Percentiles rank a stretch among this genome's conserved stretches.
phyloP scores from a whole-genome alignment of 2,113 vertebrate genomes.

The Mastomys coucha region DNA sequence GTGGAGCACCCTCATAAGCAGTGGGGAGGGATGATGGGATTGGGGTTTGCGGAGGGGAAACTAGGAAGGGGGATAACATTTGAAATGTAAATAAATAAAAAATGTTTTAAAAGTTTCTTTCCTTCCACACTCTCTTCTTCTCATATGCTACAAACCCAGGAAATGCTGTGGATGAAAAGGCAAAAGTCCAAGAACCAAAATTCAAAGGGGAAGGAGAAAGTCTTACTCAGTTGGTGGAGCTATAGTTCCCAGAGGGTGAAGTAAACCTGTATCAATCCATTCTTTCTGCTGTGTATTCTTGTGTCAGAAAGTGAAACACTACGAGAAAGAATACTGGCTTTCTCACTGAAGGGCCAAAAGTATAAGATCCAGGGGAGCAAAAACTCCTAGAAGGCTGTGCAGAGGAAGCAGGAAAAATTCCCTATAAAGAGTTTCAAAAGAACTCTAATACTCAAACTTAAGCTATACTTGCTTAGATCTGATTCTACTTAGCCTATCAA shows the following conservation, averaged over 20 bases:
- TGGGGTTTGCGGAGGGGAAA: no score
- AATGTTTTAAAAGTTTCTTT: not conserved
- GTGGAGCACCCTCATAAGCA: no score
- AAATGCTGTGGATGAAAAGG: not conserved
- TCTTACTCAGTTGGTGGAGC: not conserved
- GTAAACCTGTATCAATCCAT: not conserved
- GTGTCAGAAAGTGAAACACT: not conserved
- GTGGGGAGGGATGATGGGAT: no score
- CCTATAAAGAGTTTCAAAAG: not conserved
- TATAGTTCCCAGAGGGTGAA: not conserved
- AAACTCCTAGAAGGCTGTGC: not conserved
- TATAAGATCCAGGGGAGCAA: not conserved
- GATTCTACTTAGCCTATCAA: not conserved
- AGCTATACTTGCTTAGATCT: not conserved
- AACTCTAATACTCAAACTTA: not conserved
- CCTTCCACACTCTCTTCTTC: not conserved
- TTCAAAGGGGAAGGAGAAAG: not conserved
- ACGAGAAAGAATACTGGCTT: not conserved
- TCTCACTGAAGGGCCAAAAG: not conserved
- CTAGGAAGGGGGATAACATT: no score
- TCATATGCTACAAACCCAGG: not conserved
- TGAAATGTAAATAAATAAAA: no score
- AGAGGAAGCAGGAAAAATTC: not conserved
- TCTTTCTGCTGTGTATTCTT: not conserved
- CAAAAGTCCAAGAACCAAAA: not conserved